Percentiles rank a stretch among this genome's conserved stretches.
Evolutionary conservation across 1,140 invertebrate species (phyloP).

Genomic region (Hormaphis cornu): DNA sequence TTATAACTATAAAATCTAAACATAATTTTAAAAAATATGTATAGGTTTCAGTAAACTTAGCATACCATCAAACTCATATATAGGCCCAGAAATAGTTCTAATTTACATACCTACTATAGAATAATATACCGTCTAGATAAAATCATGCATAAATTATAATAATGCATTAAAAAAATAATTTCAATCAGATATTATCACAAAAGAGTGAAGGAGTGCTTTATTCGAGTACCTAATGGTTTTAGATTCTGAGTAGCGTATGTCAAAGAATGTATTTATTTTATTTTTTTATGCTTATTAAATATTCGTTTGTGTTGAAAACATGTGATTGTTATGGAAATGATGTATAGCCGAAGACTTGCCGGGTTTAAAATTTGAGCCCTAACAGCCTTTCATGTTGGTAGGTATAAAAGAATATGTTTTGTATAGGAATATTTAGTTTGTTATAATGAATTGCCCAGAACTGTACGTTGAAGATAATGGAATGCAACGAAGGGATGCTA

Average conservation of each 20-base stretch:
- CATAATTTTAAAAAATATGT: not conserved
- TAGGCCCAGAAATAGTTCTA: not conserved
- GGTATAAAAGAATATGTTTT: not conserved
- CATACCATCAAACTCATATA: not conserved
- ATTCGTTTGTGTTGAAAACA: not conserved
- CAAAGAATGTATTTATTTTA: not conserved
- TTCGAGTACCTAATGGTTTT: too few species aligned
- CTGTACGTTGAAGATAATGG: not conserved
- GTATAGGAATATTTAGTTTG: not conserved
- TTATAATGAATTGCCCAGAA: not conserved
- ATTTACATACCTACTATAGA: constrained; percentile 15
- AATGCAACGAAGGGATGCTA: constrained; percentile 25
- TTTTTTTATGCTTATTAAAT: not conserved
- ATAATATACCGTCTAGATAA: not conserved
- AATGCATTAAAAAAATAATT: not conserved
- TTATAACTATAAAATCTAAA: too few species aligned
- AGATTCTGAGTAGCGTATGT: not conserved
- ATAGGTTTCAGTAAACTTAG: not conserved
- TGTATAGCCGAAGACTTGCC: not conserved
- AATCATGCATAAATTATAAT: not conserved
- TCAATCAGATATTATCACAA: constrained; percentile 13
- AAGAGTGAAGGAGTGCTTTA: not conserved
- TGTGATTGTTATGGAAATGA: constrained; percentile 20
- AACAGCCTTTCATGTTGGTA: too few species aligned
- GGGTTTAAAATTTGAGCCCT: not conserved